These are phyloP conservation scores for Trichonephila clavipes DNA, from an alignment of 1,140 invertebrate species.

Conservation along the genomic window DNA sequence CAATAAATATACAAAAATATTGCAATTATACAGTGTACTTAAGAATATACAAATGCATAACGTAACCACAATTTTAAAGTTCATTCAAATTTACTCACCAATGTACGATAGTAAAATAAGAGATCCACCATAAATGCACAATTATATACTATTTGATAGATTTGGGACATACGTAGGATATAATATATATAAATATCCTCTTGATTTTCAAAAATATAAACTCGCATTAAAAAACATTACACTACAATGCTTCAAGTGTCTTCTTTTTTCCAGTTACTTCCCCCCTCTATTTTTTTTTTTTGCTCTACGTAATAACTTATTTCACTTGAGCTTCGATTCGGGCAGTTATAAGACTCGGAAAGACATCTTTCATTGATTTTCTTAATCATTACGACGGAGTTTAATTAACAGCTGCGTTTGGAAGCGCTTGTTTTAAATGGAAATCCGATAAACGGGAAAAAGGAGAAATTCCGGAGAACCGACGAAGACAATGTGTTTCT, in stretches of 20 bases:
- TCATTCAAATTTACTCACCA: no score
- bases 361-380: conserved; percentile 59
- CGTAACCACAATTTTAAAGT: no score
- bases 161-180: no score
- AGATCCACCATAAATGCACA: no score
- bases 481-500: conserved; percentile 62
- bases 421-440: conserved; percentile 72
- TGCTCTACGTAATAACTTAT: neutral
- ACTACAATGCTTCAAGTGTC: neutral
- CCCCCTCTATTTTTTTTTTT: neutral
- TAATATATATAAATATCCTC: no score
- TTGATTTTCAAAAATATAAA: no score
- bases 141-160: no score
- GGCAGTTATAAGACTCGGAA: neutral
- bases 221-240: no score
- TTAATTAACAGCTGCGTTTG: conserved; percentile 71
- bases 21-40: no score
- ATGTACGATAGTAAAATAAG: no score
- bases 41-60: no score
- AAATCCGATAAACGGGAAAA: conserved; percentile 68
- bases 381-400: conserved; percentile 69
- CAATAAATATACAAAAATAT: no score
- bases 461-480: conserved; percentile 28
- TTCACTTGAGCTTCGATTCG: neutral
- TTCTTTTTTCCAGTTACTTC: neutral